Evolutionary conservation across 2,888 invertebrate species (phyloP).

Genomic region (Parnassius mnemosyne): DNA sequence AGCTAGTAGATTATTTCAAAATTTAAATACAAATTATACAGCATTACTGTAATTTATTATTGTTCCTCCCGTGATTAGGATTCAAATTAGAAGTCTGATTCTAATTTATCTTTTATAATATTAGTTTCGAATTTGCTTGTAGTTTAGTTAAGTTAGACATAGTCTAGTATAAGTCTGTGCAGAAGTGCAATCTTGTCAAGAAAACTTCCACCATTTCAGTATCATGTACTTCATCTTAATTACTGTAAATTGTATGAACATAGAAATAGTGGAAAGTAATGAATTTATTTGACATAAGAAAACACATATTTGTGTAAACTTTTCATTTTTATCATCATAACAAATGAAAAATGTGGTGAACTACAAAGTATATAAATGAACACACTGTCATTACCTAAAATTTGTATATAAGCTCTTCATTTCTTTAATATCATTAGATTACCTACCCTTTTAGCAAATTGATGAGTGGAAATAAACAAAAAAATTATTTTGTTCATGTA

Average conservation of each 20-base stretch:
- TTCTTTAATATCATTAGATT: constrained; percentile 6
- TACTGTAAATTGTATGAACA: constrained; percentile 13
- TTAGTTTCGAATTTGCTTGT: constrained; percentile 48
- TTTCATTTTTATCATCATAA: constrained; percentile 10
- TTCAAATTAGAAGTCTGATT: constrained; percentile 78
- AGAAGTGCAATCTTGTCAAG: constrained; percentile 40
- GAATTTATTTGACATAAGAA: constrained; percentile 20
- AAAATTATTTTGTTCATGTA: constrained; percentile 9
- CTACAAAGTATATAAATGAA: constrained; percentile 1
- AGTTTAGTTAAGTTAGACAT: constrained; percentile 48
- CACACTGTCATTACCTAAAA: constrained; percentile 9
- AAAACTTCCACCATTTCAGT: constrained; percentile 22
- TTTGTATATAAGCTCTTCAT: constrained; percentile 22
- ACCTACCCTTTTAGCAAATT: constrained; percentile 7
- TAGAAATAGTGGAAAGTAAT: constrained; percentile 7
- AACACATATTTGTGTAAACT: not conserved
- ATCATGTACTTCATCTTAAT: constrained; percentile 11
- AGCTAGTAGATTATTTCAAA: constrained; percentile 45
- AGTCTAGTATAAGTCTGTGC: constrained; percentile 36
- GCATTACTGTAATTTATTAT: constrained; percentile 39
- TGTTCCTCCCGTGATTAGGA: constrained; percentile 61
- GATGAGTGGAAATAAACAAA: constrained; percentile 2
- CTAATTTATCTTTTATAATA: constrained; percentile 58
- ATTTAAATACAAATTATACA: constrained; percentile 46
- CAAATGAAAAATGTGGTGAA: constrained; percentile 11